Conservation (phyloP, 2,797 vertebrate species). For the Caiman crocodilus region DNA sequence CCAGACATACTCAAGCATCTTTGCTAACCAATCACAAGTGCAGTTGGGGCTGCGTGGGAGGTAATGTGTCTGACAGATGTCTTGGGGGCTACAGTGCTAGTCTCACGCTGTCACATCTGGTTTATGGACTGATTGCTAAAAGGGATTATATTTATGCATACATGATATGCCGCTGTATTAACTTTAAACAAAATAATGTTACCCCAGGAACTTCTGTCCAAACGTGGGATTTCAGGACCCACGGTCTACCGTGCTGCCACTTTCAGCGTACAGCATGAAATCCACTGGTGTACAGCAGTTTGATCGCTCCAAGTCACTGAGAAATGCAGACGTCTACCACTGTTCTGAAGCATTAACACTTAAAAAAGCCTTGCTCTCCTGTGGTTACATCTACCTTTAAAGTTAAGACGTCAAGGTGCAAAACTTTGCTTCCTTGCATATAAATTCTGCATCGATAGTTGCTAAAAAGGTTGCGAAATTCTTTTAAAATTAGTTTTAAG, state of each 20-base stretch:
- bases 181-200: slow-evolving; percentile 51
- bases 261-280: neutral
- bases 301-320: rapidly evolving
- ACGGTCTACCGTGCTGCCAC: neutral
- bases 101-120: slow-evolving; percentile 20
- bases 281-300: neutral
- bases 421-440: neutral
- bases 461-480: slow-evolving; percentile 60
- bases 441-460: neutral
- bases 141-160: slow-evolving; percentile 27
- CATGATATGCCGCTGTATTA: neutral
- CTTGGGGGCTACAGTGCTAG: neutral
- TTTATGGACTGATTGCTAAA: neutral
- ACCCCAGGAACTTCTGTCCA: slow-evolving; percentile 62
- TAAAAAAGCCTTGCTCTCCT: neutral
- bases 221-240: slow-evolving; percentile 35
- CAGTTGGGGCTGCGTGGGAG: neutral
- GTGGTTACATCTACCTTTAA: neutral
- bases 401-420: neutral
- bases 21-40: neutral
- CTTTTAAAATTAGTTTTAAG: slow-evolving; percentile 73
- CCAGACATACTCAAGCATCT: neutral
- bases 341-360: neutral
- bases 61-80: neutral
- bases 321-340: neutral